These are phyloP conservation scores for Papilio glaucus DNA, from an alignment of 1,140 invertebrate genomes.

Conservation along the genomic window DNA sequence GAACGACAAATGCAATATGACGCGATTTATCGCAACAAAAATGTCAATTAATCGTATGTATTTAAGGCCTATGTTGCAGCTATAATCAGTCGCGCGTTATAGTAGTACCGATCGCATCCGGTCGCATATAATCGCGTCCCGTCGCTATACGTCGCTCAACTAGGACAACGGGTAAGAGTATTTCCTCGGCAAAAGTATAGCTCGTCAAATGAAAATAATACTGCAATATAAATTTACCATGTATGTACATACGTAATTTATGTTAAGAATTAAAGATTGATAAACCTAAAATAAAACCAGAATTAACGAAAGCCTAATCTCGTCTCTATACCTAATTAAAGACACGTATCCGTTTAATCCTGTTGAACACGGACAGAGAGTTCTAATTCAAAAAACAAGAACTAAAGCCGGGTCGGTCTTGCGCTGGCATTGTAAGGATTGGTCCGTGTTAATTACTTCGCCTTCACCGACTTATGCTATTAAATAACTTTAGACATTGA, in stretches of 20 bases:
- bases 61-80: no score
- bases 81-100: no score
- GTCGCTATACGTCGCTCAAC: no score
- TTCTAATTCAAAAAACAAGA: slow-evolving; percentile 9
- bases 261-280: background rate
- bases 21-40: no score
- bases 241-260: no score
- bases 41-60: no score
- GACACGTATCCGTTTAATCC: background rate
- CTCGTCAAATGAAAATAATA: no score
- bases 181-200: no score
- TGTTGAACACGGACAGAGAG: slow-evolving; percentile 9
- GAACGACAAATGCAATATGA: no score
- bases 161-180: no score
- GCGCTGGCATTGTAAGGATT: background rate
- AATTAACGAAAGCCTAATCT: background rate
- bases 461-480: background rate
- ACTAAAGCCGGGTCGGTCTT: background rate
- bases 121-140: no score
- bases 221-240: background rate
- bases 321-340: background rate
- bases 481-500: background rate
- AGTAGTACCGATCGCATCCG: no score
- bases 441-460: background rate
- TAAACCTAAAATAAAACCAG: background rate